These are phyloP conservation scores for Spialia ferax DNA, from an alignment of 2,888 invertebrate genomes.

Conservation along the genomic window DNA sequence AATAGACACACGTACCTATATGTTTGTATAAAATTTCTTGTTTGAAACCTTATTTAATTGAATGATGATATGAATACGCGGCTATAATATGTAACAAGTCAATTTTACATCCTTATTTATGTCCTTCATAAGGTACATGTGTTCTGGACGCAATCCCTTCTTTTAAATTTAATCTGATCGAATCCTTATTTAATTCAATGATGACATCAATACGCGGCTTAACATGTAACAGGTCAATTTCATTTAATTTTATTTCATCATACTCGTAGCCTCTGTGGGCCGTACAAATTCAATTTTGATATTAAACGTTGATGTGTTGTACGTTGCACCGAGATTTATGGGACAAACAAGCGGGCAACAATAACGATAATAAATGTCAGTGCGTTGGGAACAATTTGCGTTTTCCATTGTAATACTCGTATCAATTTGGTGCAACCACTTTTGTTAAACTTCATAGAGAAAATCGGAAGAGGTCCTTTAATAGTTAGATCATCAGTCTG, in stretches of 20 bases:
- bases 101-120: no score
- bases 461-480: no score
- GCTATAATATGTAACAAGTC: no score
- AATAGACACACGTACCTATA: no score
- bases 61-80: no score
- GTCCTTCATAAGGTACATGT: no score
- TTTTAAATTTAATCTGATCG: no score
- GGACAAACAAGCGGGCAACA: slow-evolving; percentile 37
- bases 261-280: slow-evolving; percentile 9
- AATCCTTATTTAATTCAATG: no score
- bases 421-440: slow-evolving; percentile 19
- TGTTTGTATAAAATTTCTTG: no score
- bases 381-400: slow-evolving; percentile 31
- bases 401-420: slow-evolving; percentile 29
- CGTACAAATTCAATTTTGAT: slow-evolving; percentile 27
- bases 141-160: no score
- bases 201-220: neutral
- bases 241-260: slow-evolving; percentile 25
- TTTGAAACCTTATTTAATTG: no score
- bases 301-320: slow-evolving; percentile 31
- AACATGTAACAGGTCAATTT: slow-evolving; percentile 5
- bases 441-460: neutral
- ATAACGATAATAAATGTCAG: slow-evolving; percentile 39
- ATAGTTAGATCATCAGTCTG: no score
- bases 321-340: slow-evolving; percentile 34